Percentiles rank a stretch among this genome's conserved stretches.
Conservation (phyloP, 2,888 invertebrate species). For the Busseola fusca region DNA sequence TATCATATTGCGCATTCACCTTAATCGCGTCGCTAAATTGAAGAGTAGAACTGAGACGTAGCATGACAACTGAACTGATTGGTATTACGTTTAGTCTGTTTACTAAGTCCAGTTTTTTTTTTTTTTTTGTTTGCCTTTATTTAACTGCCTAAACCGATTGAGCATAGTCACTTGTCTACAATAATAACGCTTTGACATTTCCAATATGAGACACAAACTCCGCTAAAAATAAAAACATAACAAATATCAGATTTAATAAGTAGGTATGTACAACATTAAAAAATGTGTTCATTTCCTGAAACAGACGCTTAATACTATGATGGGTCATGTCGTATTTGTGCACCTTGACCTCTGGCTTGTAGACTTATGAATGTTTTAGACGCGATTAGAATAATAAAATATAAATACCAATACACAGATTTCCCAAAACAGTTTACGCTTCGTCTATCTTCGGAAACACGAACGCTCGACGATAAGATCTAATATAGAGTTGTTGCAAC, state of each 20-base stretch:
- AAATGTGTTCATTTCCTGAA: slow-evolving; percentile 12
- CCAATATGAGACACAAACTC: not conserved
- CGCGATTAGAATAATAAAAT: not conserved
- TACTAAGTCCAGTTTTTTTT: not conserved
- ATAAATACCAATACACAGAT: no score
- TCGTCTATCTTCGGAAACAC: not conserved
- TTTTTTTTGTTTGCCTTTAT: not conserved
- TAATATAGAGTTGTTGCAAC: no score
- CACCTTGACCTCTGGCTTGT: slow-evolving; percentile 16
- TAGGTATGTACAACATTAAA: not conserved
- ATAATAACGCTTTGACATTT: slow-evolving; percentile 9
- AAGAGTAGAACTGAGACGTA: no score
- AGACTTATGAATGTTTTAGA: slow-evolving; percentile 20
- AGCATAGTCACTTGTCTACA: not conserved
- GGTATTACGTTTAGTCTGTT: no score
- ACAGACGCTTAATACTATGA: not conserved
- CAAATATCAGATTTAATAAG: not conserved
- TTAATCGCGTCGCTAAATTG: no score
- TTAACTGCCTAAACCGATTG: no score
- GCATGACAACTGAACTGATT: no score
- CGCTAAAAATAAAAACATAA: not conserved
- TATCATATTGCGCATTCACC: no score
- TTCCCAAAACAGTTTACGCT: not conserved
- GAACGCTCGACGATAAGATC: no score
- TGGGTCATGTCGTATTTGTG: not conserved